phyloP scores from a whole-genome alignment of 2,797 vertebrate genomes.

The Gorsachius magnificus region DNA sequence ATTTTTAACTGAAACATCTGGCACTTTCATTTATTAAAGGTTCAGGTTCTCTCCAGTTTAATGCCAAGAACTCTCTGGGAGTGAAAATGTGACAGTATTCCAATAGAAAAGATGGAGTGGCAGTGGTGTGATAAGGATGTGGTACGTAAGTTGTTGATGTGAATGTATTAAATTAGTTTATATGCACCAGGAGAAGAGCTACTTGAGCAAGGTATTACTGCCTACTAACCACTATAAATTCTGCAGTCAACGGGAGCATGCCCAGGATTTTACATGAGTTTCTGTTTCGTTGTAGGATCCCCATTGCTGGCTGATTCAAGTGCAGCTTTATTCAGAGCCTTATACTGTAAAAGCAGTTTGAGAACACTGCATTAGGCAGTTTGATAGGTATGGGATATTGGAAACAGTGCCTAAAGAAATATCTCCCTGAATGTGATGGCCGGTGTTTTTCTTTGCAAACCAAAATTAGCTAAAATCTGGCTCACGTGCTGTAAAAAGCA shows the following conservation, averaged over 20 bases:
- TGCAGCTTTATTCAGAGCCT: background rate
- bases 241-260: background rate
- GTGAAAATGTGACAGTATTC: background rate
- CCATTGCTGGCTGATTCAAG: background rate
- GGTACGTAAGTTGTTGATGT: background rate
- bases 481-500: background rate
- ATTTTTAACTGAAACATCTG: background rate
- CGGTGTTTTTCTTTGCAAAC: background rate
- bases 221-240: constrained; percentile 31
- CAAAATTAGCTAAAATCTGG: background rate
- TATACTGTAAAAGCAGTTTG: background rate
- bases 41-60: background rate
- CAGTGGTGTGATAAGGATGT: background rate
- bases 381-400: background rate
- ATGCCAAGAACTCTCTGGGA: background rate
- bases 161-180: constrained; percentile 55
- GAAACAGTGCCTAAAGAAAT: background rate
- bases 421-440: background rate
- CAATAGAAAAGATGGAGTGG: constrained; percentile 22
- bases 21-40: background rate
- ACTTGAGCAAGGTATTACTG: constrained; percentile 18
- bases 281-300: background rate
- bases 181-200: constrained; percentile 31
- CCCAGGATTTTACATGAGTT: background rate
- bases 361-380: background rate